A percentile compares a stretch with the other conserved stretches of the same genome.
Evolutionary conservation across 2,797 vertebrate genomes (phyloP).

Genomic region (Thripadectes ignobilis): DNA sequence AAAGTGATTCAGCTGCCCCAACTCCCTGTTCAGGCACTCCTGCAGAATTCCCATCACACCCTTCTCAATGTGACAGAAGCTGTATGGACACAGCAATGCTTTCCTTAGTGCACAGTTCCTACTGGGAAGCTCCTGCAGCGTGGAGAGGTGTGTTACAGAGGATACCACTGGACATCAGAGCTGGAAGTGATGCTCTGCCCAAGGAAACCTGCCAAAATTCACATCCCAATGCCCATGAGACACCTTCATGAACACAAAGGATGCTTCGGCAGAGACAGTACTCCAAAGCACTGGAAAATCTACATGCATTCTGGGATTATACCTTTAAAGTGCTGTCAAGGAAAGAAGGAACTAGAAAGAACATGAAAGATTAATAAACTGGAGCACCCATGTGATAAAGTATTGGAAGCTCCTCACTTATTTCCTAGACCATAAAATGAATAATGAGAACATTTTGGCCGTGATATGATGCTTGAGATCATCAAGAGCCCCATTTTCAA

Average conservation of each 20-base stretch:
- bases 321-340: not conserved
- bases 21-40: not conserved
- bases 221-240: accelerated
- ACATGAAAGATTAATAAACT: not conserved
- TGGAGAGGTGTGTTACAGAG: not conserved
- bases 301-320: not conserved
- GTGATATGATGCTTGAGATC: not conserved
- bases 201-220: not conserved
- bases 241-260: accelerated
- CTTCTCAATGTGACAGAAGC: not conserved
- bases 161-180: not conserved
- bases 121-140: accelerated
- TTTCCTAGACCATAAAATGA: not conserved
- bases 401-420: not conserved
- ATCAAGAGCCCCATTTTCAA: not conserved
- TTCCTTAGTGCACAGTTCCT: not conserved
- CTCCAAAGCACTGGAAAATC: not conserved
- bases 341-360: not conserved
- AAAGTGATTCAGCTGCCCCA: not conserved
- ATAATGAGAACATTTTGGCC: not conserved
- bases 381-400: not conserved
- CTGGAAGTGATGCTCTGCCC: not conserved
- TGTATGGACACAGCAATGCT: accelerated
- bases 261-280: not conserved
- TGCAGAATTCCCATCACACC: not conserved